Evolutionary conservation across 1,140 invertebrate genomes (phyloP).

Genomic region (Pseudomyrmex pallidus): DNA sequence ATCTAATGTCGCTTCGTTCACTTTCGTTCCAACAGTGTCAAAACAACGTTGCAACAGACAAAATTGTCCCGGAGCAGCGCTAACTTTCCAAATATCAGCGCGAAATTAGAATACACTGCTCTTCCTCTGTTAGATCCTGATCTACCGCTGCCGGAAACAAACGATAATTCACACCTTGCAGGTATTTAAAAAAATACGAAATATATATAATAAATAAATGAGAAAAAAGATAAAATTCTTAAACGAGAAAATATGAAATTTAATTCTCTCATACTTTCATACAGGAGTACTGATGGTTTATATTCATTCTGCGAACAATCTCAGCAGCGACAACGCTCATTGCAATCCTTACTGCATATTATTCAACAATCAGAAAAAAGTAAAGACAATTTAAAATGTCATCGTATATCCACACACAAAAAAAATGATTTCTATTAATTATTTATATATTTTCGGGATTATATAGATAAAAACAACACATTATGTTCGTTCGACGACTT

Average conservation of each 20-base stretch:
- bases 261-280: slow-evolving; percentile 37
- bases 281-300: slow-evolving; percentile 86
- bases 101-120: slow-evolving; percentile 85
- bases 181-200: slow-evolving; percentile 61
- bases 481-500: slow-evolving; percentile 83
- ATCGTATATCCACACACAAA: neutral
- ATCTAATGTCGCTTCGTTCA: neutral
- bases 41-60: slow-evolving; percentile 84
- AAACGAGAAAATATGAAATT: neutral
- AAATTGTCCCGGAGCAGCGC: slow-evolving; percentile 81
- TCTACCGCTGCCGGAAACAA: slow-evolving; percentile 72
- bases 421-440: neutral
- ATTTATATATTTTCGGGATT: slow-evolving; percentile 22
- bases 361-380: slow-evolving; percentile 86
- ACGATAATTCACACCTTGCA: slow-evolving; percentile 71
- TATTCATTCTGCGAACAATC: slow-evolving; percentile 86
- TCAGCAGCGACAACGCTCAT: slow-evolving; percentile 83
- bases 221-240: neutral
- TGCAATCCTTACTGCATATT: slow-evolving; percentile 87
- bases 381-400: slow-evolving; percentile 68
- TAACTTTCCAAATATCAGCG: slow-evolving; percentile 81
- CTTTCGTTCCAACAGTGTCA: slow-evolving; percentile 79
- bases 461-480: slow-evolving; percentile 86
- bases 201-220: neutral
- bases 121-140: slow-evolving; percentile 83